phyloP scores from a whole-genome alignment of 2,113 vertebrate species.

The Deroptyus accipitrinus region DNA sequence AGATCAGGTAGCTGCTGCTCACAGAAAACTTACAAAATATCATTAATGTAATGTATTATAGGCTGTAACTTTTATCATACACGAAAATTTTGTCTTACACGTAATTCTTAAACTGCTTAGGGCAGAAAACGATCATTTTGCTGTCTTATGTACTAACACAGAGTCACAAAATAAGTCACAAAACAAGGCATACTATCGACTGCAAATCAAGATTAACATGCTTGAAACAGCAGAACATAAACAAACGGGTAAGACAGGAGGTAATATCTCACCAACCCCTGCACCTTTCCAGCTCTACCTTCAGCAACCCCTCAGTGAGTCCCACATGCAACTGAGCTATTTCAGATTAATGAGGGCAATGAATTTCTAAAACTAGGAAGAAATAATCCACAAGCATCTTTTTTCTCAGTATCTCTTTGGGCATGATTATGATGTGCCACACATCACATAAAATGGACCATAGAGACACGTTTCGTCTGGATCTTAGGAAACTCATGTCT shows the following conservation, averaged over 20 bases:
- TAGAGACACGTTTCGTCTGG: neutral
- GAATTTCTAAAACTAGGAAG: neutral
- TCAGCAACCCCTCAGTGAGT: neutral
- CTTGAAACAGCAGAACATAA: neutral
- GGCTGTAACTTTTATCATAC: neutral
- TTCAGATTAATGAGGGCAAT: neutral
- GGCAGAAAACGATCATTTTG: neutral
- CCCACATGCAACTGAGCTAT: neutral
- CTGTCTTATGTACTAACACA: neutral
- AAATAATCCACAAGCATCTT: neutral
- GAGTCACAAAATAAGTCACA: too few species aligned
- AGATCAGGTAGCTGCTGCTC: neutral
- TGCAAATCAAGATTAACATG: neutral
- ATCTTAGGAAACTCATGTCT: neutral
- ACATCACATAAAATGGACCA: neutral
- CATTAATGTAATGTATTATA: neutral
- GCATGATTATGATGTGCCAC: neutral
- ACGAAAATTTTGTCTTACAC: neutral
- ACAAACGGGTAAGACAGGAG: neutral
- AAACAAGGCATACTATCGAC: neutral
- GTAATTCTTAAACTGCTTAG: neutral
- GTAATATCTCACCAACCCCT: neutral
- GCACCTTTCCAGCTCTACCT: neutral
- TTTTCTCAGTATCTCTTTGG: neutral
- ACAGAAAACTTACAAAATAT: neutral